A percentile compares a stretch with the other conserved stretches of the same genome.
phyloP scores from a whole-genome alignment of 2,113 vertebrate species.

The Epinephelus moara region DNA sequence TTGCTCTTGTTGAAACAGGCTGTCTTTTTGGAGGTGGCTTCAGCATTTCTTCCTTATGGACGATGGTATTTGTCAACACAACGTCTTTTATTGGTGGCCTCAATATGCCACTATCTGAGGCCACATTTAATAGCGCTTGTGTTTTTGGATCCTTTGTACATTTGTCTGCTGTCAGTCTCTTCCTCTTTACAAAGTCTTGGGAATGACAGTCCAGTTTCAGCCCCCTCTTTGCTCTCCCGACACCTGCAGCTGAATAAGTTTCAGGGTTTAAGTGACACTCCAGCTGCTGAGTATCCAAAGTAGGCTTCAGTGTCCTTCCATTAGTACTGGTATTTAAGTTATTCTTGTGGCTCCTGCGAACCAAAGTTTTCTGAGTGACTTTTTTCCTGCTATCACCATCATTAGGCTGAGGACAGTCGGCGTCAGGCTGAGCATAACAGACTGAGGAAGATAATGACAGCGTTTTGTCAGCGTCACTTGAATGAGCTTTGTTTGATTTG shows the following conservation, averaged over 20 bases:
- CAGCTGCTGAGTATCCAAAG: neutral
- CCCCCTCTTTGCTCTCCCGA: constrained; percentile 44
- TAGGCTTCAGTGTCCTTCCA: neutral
- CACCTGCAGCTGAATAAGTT: neutral
- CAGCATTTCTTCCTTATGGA: neutral
- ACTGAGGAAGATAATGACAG: neutral
- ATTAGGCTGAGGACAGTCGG: neutral
- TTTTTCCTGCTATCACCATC: neutral
- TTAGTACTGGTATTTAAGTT: neutral
- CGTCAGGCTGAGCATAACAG: neutral
- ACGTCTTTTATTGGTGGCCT: constrained; percentile 1
- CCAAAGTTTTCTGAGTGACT: neutral
- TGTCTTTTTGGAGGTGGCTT: constrained; percentile 15
- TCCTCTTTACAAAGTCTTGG: constrained; percentile 52
- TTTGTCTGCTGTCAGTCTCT: constrained; percentile 17
- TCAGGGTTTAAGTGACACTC: constrained; percentile 17
- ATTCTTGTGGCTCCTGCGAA: constrained; percentile 23
- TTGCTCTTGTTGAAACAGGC: neutral
- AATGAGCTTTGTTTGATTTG: neutral
- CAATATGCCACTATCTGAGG: neutral
- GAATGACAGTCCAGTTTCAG: neutral
- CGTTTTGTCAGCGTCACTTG: neutral
- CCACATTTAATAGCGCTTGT: neutral
- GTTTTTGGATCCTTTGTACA: neutral
- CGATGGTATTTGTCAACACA: neutral